Evolutionary conservation across 2,113 vertebrate genomes (phyloP), one percentile per base, ranked within the genome.

Genomic region (Gymnorhina tibicen): DNA sequence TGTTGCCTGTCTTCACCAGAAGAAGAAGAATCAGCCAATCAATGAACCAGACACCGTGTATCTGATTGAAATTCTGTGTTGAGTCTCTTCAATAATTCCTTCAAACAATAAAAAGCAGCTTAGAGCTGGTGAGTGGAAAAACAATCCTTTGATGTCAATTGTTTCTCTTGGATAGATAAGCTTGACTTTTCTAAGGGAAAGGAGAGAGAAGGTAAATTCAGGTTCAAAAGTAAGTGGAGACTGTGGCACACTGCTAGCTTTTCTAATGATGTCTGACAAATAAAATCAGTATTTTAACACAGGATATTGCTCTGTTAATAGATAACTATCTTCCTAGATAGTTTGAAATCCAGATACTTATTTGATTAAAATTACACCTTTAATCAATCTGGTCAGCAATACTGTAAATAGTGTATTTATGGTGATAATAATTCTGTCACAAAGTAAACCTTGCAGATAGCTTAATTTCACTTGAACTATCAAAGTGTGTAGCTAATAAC

Each of bases 71-170:
- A 72, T 76, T 77, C 64, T 88, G 15, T 91, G 73, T 64, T 64
- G 14, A 20, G 32, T 86, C 39, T 91, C 60, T 76, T 92, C 85
- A 72, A 89, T 79, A 92, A 96, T 68, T 92, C 59, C 59, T 91
- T 82, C 5, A 0, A 93, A 96, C 88, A 91, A 83, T 85, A 70
- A 91, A 91, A 75, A 88, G n/a, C 41, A 84, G 53, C 58, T 93
- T 89, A 82, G 76, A 95, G 68, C 47, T 91, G 27, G 23, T 79
- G 53, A 95, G 55, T 64, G 63, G 70, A 89, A 93, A 87, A 95
- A 56, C 64, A 96, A 53, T 73, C 33, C 33, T 89, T 91, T 87
- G 76, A 86, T 95, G 87, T 83, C 78, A 83, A 5, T 84, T 68
- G 79, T 78, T 83, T 88, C 62, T 53, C 76, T 80, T 76, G 42